Conservation (phyloP, 2,113 vertebrate genomes). For the Hepsetus odoe region DNA sequence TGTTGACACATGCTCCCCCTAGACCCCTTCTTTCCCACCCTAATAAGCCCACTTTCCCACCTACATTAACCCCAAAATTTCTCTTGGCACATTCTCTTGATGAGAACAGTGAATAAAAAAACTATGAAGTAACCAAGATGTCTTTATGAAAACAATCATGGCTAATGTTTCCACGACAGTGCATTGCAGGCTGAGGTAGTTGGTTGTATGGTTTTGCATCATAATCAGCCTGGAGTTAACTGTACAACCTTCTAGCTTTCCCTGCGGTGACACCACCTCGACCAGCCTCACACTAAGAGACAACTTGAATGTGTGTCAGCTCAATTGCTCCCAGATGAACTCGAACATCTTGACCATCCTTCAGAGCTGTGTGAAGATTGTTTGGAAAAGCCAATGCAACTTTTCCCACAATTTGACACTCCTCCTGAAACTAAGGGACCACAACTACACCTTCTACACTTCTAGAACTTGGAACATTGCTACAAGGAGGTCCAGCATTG, state of each 20-base stretch:
- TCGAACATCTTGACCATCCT: neutral
- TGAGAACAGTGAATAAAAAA: too few relatives aligned
- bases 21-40: too few relatives aligned
- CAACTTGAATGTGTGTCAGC: neutral
- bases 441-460: too few relatives aligned
- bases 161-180: constrained; percentile 47
- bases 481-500: too few relatives aligned
- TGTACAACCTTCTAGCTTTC: constrained; percentile 87
- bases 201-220: constrained; percentile 86
- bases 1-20: too few relatives aligned
- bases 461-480: too few relatives aligned
- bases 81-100: too few relatives aligned
- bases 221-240: constrained; percentile 84
- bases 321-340: neutral
- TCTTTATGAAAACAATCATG: neutral
- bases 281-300: constrained; percentile 39
- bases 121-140: neutral
- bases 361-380: neutral
- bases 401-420: neutral
- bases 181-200: constrained; percentile 82
- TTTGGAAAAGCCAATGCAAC: neutral
- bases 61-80: too few relatives aligned
- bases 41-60: too few relatives aligned
- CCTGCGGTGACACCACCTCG: constrained; percentile 74
- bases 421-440: too few relatives aligned